These are phyloP conservation scores for Argyrosomus regius DNA, from an alignment of 2,797 vertebrate species.

Conservation along the genomic window DNA sequence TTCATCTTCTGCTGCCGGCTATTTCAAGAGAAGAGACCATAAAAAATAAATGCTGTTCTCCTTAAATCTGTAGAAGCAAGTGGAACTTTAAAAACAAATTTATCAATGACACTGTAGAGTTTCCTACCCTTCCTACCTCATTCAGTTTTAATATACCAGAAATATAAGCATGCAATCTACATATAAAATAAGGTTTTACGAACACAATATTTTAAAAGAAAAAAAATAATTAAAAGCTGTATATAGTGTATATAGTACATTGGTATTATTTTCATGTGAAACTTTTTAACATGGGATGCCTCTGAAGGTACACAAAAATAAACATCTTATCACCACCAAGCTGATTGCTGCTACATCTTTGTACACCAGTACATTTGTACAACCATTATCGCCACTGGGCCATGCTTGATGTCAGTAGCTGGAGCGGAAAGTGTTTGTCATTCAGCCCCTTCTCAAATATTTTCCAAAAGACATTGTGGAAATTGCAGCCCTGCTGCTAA, in stretches of 20 bases:
- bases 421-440: not conserved
- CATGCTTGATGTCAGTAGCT: not conserved
- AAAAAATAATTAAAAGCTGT: not conserved
- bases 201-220: conserved; percentile 12
- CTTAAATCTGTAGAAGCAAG: conserved; percentile 6
- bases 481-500: conserved; percentile 21
- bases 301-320: not conserved
- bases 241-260: not conserved
- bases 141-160: conserved; percentile 7
- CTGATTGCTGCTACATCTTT: not conserved
- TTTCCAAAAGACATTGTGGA: not conserved
- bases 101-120: not conserved
- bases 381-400: not conserved
- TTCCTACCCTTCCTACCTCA: not conserved
- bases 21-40: conserved; percentile 11
- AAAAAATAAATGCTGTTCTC: not conserved
- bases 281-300: not conserved
- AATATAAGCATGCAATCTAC: not conserved
- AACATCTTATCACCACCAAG: not conserved
- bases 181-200: not conserved
- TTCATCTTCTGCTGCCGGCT: conserved; percentile 10
- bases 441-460: not conserved
- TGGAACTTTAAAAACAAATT: not conserved
- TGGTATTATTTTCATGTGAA: not conserved
- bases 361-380: not conserved